These are phyloP conservation scores for Palloptera scutellata DNA, from an alignment of 2,888 invertebrate genomes.

Conservation along the genomic window DNA sequence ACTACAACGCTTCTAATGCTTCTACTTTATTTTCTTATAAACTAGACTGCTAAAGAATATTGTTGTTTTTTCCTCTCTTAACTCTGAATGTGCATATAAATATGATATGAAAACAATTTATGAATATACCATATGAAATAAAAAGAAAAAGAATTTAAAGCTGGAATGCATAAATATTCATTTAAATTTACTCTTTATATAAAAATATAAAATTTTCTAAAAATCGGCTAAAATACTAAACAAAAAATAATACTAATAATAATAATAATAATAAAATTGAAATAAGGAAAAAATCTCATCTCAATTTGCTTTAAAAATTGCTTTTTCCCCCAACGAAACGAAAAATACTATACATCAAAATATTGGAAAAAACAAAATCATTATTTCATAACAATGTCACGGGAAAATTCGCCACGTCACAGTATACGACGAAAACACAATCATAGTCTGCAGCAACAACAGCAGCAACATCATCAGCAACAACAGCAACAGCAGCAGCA, in stretches of 20 bases:
- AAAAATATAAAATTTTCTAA: too few species aligned
- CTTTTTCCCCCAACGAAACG: constrained; percentile 5
- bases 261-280: not conserved
- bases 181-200: too few species aligned
- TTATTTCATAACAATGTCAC: constrained; percentile 50
- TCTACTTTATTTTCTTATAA: too few species aligned
- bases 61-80: too few species aligned
- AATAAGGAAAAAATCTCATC: constrained; percentile 1
- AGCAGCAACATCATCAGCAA: constrained; percentile 41
- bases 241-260: constrained; percentile 8
- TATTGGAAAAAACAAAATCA: constrained; percentile 3
- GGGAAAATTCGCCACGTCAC: constrained; percentile 63
- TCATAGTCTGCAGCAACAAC: constrained; percentile 30
- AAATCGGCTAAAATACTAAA: not conserved
- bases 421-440: constrained; percentile 50
- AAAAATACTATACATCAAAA: constrained; percentile 4
- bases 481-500: constrained; percentile 45
- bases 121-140: too few species aligned
- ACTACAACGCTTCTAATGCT: too few species aligned
- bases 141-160: too few species aligned
- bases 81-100: too few species aligned
- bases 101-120: too few species aligned
- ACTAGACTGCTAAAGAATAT: too few species aligned
- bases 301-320: constrained; percentile 14
- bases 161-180: too few species aligned